Evolutionary conservation across 2,888 invertebrate genomes (phyloP), one percentile per base, ranked within the genome.

Genomic region (Candidula unifasciata): DNA sequence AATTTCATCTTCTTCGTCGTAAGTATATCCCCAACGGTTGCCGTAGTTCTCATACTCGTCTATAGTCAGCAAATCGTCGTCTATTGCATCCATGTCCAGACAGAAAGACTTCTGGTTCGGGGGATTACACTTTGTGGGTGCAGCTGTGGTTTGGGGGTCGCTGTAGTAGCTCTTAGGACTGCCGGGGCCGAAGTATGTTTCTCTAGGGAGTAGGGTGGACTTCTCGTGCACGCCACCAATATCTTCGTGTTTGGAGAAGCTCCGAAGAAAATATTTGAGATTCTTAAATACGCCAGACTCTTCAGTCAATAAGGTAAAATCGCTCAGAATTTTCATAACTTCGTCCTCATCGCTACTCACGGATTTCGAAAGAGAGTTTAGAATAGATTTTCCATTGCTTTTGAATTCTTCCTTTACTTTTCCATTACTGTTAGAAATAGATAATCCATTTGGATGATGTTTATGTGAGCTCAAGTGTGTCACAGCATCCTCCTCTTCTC

Each of bases 121-220:
- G 5, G 79, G 37, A 27, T 73, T 73, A 79, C 73, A 79, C 13
- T 35, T 71, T 6, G 79, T 64, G 35, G 77, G 27, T 6, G 78
- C 77, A 1, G 69, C 78, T 8, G 83, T 71, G 27, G 10, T 52
- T 54, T 79, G 33, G 0, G 79, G 33, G 27, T 66, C 73, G 30
- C 73, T 37, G 21, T 60, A 71, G 33, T 80, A 64, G 54, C 84
- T 84, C 66, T 84, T 84, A 27, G 84, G 84, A 52, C 84, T 84
- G 10, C 80, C 84, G n/a, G 84, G 84, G 24, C 84, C 84, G 30
- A 84, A 84, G 30, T 80, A 84, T 24, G 84, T 84, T 76, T 84
- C 84, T 35, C 80, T 74, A 37, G 84, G 84, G 16, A 84, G 66
- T 35, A 80, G 52, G 37, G 71, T 84, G 2, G 84, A 80, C 52